Base-by-base conservation (phyloP, 2,888 invertebrate genomes). In the Andricus quercusramuli region DNA sequence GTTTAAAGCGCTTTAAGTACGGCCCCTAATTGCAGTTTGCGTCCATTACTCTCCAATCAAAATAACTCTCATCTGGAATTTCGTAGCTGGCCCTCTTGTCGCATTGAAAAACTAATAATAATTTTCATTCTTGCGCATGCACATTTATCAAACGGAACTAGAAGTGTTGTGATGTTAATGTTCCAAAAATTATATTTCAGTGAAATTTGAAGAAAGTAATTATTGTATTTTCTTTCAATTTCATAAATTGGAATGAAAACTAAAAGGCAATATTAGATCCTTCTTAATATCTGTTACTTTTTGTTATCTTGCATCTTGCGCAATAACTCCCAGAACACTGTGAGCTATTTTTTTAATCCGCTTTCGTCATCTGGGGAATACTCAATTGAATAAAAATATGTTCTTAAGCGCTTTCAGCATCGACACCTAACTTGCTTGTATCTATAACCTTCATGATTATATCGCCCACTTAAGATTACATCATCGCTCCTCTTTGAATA, bases 31-130 rank as follows among this genome's bases (percentile, higher is more conserved):
- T 68, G 68, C 68, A 25, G 47, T 9, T 37, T 37, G 37, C 37
- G 37, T 37, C 8, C 8, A 37, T 8, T 37, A 37, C 37, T 70
- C 51, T 17, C 17, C 29, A 70, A 70, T 70, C 9, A 70, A 70
- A 51, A 70, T 70, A 70, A 51, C 47, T 29, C 47, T 51, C 56
- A 74, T 74, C 11, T 56, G 74, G 20, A 51, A 56, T 56, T 74
- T 74, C 51, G 25, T 32, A 47, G 15, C 29, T 70, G 3, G 47
- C n/a, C 51, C 51, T 13, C 51, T 70, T 51, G 3, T 29, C 20
- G 3, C 17, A n/a, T 70, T 32, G 9, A 51, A 51, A 70, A n/a
- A n/a, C 51, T 20, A 51, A 20, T 6, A 20, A 20, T n/a, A 51
- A 47, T 51, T 51, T 51, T n/a, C 6, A n/a, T 51, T 20, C 6